Percentiles rank a stretch among this genome's conserved stretches.
Conservation (phyloP, 2,888 invertebrate species). For the Catocala nupta region DNA sequence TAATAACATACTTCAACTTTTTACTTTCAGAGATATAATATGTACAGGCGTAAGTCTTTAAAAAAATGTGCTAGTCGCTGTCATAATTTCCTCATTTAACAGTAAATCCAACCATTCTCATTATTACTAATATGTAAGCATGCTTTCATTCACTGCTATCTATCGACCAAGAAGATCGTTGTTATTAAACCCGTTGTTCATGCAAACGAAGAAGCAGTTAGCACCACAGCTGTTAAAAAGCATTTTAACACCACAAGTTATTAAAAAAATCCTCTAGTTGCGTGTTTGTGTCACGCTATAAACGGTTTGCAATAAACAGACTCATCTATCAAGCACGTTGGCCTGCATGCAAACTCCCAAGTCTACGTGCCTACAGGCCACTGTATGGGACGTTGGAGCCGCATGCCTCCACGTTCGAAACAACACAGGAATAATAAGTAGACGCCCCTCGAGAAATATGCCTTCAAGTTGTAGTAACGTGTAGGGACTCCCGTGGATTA, state of each 20-base stretch:
- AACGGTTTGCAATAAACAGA: constrained; percentile 33
- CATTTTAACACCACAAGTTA: background rate
- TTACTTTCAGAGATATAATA: no score
- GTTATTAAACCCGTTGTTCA: no score
- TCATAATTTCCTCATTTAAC: no score
- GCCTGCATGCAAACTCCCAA: constrained; percentile 7
- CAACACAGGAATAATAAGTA: constrained; percentile 28
- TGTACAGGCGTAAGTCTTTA: no score
- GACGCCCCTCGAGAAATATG: background rate
- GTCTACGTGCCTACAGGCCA: background rate
- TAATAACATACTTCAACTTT: no score
- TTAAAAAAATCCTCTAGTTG: background rate
- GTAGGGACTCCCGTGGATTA: background rate
- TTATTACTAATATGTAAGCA: no score
- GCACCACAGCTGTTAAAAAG: no score
- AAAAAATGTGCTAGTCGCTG: no score
- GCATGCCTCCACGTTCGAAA: constrained; percentile 34
- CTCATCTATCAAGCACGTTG: constrained; percentile 31
- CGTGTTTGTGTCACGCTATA: background rate
- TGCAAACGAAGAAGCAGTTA: no score
- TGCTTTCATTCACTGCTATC: no score
- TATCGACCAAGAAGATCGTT: no score
- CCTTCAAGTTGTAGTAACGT: background rate
- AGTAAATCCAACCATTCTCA: no score
- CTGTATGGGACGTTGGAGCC: background rate